Evolutionary conservation across 2,797 vertebrate species (phyloP).

Genomic region (Anisognathus igniventris): DNA sequence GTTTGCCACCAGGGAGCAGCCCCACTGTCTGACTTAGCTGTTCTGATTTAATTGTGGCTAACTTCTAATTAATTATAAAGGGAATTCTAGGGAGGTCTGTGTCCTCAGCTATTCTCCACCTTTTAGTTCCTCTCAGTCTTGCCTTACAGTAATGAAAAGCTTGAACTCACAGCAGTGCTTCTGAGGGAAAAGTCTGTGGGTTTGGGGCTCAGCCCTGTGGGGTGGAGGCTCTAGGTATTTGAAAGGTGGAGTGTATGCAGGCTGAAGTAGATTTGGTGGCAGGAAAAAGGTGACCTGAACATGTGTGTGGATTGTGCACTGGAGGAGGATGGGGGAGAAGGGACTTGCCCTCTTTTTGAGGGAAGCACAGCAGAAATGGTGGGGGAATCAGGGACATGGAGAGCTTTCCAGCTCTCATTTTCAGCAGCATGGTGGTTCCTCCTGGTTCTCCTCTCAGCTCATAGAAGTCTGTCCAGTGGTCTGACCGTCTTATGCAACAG

Average conservation of each 20-base stretch:
- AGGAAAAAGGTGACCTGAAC: not conserved
- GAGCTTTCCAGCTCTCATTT: not conserved
- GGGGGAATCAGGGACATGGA: fast-evolving
- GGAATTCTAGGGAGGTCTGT: not conserved
- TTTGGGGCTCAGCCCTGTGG: not conserved
- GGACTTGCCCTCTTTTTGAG: not conserved
- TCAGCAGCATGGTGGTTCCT: not conserved
- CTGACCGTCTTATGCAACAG: not conserved
- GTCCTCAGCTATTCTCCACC: not conserved
- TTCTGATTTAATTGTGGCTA: not conserved
- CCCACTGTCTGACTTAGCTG: not conserved
- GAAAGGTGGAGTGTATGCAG: not conserved
- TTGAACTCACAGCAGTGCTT: not conserved
- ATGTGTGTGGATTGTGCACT: not conserved
- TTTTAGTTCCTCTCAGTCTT: not conserved
- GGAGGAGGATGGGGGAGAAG: not conserved
- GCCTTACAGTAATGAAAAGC: not conserved
- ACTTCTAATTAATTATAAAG: not conserved
- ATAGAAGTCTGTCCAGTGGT: not conserved
- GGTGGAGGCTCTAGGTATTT: not conserved
- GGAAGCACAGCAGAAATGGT: not conserved
- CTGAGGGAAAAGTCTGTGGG: not conserved
- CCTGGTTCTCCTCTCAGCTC: not conserved
- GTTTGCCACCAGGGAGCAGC: not conserved
- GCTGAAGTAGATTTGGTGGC: not conserved